These are phyloP conservation scores for Triops longicaudatus DNA, from an alignment of 1,140 invertebrate species.

Conservation along the genomic window DNA sequence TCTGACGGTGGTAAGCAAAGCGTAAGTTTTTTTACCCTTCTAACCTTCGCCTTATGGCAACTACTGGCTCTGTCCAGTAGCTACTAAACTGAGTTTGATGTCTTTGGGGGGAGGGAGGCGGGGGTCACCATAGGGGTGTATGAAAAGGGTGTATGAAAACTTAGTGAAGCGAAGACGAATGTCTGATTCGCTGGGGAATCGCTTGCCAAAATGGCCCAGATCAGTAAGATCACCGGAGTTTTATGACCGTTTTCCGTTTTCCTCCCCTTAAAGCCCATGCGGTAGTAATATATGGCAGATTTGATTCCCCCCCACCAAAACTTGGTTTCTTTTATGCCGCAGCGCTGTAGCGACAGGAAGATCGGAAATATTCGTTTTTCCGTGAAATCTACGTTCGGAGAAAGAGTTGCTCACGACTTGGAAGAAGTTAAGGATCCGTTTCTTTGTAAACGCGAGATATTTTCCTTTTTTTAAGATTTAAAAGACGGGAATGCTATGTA, in stretches of 20 bases:
- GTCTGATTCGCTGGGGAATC: not conserved
- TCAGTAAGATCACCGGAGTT: conserved; percentile 6
- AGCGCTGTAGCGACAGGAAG: not conserved
- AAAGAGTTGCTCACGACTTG: not conserved
- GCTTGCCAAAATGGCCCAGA: conserved; percentile 3
- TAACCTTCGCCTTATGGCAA: too few species aligned
- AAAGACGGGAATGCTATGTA: too few species aligned
- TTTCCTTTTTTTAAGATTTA: too few species aligned
- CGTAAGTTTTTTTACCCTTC: too few species aligned
- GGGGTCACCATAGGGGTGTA: not conserved
- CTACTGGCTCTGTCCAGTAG: too few species aligned
- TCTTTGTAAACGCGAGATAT: too few species aligned
- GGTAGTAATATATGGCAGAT: conserved; percentile 8
- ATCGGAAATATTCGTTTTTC: not conserved
- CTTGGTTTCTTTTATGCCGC: not conserved
- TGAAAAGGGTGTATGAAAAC: not conserved
- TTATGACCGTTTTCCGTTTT: conserved; percentile 15
- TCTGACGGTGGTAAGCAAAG: not conserved
- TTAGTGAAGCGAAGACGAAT: conserved; percentile 1
- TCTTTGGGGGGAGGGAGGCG: too few species aligned
- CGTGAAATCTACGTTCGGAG: not conserved
- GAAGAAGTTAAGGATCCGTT: not conserved
- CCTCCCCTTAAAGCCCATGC: not conserved
- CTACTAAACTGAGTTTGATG: too few species aligned
- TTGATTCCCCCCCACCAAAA: not conserved